These are phyloP conservation scores for Sceloporus undulatus DNA, from an alignment of 2,113 vertebrate species.

Conservation along the genomic window DNA sequence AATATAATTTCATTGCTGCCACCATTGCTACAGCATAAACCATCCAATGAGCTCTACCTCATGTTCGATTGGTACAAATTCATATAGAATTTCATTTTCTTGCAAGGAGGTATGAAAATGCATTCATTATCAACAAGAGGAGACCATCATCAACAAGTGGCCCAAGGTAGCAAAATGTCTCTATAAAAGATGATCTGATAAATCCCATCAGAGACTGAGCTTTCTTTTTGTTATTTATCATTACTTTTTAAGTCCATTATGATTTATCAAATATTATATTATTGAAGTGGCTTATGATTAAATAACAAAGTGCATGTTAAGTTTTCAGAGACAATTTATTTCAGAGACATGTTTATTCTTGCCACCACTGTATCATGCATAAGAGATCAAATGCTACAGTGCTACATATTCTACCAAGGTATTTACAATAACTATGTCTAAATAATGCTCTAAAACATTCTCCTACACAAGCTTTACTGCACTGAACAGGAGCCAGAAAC, in stretches of 20 bases:
- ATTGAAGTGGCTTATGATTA: neutral
- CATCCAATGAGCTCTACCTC: no score
- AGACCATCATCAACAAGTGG: no score
- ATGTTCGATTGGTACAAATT: no score
- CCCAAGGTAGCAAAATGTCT: neutral
- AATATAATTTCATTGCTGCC: no score
- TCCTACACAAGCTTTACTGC: neutral
- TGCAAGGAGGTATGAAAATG: neutral
- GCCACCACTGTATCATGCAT: neutral
- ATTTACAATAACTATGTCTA: neutral
- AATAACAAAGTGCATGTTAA: constrained; percentile 15
- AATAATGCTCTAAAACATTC: neutral
- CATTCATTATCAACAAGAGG: no score
- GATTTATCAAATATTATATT: constrained; percentile 4
- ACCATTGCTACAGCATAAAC: no score
- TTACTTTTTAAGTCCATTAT: neutral
- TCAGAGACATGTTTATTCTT: neutral
- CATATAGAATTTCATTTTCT: neutral
- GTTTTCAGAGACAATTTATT: neutral
- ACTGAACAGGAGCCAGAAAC: neutral
- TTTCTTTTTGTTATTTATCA: constrained; percentile 12
- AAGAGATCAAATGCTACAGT: neutral
- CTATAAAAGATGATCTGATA: neutral
- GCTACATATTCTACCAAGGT: neutral
- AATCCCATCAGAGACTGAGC: neutral